phyloP scores from a whole-genome alignment of 2,888 invertebrate genomes.

The Drosophila barbarae region DNA sequence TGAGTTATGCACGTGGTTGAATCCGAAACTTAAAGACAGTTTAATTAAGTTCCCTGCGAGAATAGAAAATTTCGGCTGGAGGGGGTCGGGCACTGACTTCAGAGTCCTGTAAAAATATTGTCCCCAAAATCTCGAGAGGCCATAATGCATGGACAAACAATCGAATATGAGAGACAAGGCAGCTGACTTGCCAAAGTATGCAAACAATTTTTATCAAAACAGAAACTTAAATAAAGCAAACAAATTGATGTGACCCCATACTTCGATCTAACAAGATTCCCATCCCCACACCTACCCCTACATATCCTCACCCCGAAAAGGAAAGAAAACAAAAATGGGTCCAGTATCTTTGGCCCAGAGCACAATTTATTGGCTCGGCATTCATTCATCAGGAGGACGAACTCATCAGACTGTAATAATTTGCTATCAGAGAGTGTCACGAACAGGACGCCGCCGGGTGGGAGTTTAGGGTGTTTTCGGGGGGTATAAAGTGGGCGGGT shows the following conservation, averaged over 20 bases:
- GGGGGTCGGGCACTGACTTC: background rate
- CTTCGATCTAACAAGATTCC: constrained; percentile 14
- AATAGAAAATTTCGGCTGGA: background rate
- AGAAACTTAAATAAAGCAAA: constrained; percentile 71
- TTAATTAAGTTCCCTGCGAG: constrained; percentile 54
- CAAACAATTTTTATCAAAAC: constrained; percentile 57
- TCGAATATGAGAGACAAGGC: constrained; percentile 35
- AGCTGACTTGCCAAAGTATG: constrained; percentile 43
- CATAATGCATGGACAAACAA: constrained; percentile 50
- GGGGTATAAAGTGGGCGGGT: background rate
- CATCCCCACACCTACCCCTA: background rate
- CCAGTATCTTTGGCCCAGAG: constrained; percentile 52
- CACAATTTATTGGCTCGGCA: constrained; percentile 66
- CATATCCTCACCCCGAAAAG: background rate
- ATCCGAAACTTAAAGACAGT: constrained; percentile 51
- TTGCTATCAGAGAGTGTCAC: constrained; percentile 69
- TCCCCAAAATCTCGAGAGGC: constrained; percentile 9
- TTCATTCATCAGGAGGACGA: constrained; percentile 66
- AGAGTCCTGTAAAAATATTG: constrained; percentile 43
- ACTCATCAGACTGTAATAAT: constrained; percentile 75
- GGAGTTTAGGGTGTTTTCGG: background rate
- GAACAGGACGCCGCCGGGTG: constrained; percentile 36
- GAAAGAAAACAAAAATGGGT: constrained; percentile 13
- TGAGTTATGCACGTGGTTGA: constrained; percentile 65
- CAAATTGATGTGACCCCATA: constrained; percentile 60